These are phyloP conservation scores for Steromphala cineraria DNA, from an alignment of 2,888 invertebrate species.

Conservation along the genomic window DNA sequence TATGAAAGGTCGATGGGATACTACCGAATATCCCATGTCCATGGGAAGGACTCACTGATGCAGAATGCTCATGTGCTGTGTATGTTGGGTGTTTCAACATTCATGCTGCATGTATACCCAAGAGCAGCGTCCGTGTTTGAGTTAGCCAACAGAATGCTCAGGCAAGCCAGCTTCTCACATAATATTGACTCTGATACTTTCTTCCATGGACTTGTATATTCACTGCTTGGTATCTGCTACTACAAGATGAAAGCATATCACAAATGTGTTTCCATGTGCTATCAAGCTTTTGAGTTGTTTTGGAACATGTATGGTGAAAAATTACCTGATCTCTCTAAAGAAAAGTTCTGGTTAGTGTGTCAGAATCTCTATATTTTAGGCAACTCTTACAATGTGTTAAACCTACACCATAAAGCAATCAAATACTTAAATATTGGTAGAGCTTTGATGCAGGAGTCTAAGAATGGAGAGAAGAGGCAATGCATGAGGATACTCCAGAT, in stretches of 20 bases:
- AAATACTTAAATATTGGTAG: conserved; percentile 68
- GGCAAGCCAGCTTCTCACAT: conserved; percentile 45
- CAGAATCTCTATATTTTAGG: conserved; percentile 72
- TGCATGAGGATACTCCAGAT: conserved; percentile 69
- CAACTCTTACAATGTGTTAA: conserved; percentile 69
- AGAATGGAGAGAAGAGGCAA: conserved; percentile 60
- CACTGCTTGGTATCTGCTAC: conserved; percentile 69
- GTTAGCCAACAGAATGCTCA: conserved; percentile 70
- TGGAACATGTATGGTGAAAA: conserved; percentile 66
- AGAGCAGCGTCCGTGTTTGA: conserved; percentile 72
- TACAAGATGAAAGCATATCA: conserved; percentile 72
- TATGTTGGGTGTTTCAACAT: conserved; percentile 72
- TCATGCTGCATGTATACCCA: conserved; percentile 71
- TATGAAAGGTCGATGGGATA: conserved; percentile 71
- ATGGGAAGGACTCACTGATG: conserved; percentile 63
- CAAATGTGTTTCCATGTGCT: conserved; percentile 72
- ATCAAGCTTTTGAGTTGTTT: conserved; percentile 71
- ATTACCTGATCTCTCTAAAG: conserved; percentile 63
- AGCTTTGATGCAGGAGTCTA: conserved; percentile 58
- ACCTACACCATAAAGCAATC: conserved; percentile 69
- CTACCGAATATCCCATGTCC: conserved; percentile 58
- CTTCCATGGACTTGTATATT: conserved; percentile 68
- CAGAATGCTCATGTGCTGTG: conserved; percentile 72
- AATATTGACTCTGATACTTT: conserved; percentile 40
- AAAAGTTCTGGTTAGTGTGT: conserved; percentile 72